Evolutionary conservation across 2,888 invertebrate genomes (phyloP).

Genomic region (Mimumesa dahlbomi): DNA sequence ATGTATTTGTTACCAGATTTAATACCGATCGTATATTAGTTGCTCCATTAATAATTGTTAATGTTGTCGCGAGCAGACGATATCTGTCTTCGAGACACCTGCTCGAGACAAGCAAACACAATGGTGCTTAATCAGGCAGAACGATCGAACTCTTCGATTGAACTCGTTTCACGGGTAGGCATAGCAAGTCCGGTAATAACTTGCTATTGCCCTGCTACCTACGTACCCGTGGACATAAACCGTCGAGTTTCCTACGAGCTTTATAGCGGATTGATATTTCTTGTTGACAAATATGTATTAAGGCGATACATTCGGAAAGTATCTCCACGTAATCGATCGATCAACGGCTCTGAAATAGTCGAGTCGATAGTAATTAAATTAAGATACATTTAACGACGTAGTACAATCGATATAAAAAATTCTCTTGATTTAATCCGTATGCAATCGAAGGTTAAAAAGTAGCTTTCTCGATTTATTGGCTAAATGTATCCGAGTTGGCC

Average conservation of each 20-base stretch:
- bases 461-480: neutral
- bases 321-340: too few relatives aligned
- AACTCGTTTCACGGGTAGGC: slow-evolving; percentile 42
- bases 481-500: slow-evolving; percentile 18
- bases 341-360: too few relatives aligned
- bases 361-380: too few relatives aligned
- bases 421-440: too few relatives aligned
- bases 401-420: too few relatives aligned
- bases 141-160: slow-evolving; percentile 52
- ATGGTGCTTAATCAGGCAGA: slow-evolving; percentile 50
- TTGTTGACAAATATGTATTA: slow-evolving; percentile 2
- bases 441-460: slow-evolving; percentile 1
- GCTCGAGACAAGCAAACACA: slow-evolving; percentile 42
- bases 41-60: slow-evolving; percentile 39
- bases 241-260: too few relatives aligned
- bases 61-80: slow-evolving; percentile 45
- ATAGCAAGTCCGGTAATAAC: slow-evolving; percentile 48
- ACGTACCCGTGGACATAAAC: slow-evolving; percentile 30
- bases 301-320: slow-evolving; percentile 1
- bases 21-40: neutral
- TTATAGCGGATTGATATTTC: too few relatives aligned
- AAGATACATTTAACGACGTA: too few relatives aligned
- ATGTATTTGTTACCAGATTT: slow-evolving; percentile 24
- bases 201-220: slow-evolving; percentile 46
- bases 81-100: slow-evolving; percentile 53